Base-by-base conservation (phyloP, 2,888 invertebrate species). In the Auanema freiburgensis region DNA sequence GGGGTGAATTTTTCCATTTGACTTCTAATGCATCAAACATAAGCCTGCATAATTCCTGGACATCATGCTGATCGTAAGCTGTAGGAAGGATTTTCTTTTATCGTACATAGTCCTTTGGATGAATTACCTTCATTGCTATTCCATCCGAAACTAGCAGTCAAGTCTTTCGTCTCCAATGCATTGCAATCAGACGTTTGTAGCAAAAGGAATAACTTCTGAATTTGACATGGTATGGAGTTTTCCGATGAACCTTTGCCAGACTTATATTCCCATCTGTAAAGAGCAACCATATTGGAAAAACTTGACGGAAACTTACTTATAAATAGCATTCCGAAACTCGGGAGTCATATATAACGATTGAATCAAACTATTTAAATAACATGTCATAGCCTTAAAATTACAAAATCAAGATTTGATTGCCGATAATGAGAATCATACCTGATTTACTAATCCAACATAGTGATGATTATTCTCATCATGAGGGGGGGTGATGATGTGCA, bases 11-110 rank as follows among this genome's bases (percentile, higher is more conserved):
- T 74, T 90, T 90, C 85, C 92, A 91, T 79, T 90, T 91, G 74
- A 89, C 89, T 83, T 92, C 92, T 52, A 93, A 85, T 0, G 92
- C 92, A 84, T 93, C 92, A 84, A 93, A 92, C 91, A 93, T 92
- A 10, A 92, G 91, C 51, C 92, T 88, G 83, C 91, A 92, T 59
- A 93, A 86, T 84, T 93, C 92, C 84, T 93, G 92, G 57, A 93
- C 91, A 83, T 93, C 93, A 83, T 93, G 93, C 81, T 93, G 93
- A 78, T 92, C 91, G 91, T 92, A 92, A 0, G 91, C 91, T 86
- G 72, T 11, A 76, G 59, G 33, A 42, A 2, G 18, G 46, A 46
- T 46, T 21, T 46, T 11, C 5, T 11, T 8, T 46, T 11, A 18
- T 46, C 46, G 11, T 21, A 46, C 8, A 11, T 11, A 18, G 0